phyloP scores from a whole-genome alignment of 2,888 invertebrate genomes.

The Rhagium mordax region DNA sequence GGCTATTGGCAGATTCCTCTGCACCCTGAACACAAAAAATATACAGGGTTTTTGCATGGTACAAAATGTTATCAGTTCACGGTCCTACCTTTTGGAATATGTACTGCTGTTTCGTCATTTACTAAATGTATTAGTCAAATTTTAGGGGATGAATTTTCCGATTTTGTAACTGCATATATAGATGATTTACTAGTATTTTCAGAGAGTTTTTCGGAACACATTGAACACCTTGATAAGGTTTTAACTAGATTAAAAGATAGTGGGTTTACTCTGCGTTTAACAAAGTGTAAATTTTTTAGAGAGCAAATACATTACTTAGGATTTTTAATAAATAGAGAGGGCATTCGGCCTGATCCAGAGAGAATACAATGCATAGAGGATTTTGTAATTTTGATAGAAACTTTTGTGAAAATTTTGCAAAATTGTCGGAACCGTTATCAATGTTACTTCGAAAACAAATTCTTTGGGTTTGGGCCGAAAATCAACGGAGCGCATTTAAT shows the following conservation, averaged over 20 bases:
- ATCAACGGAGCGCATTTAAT: too few species aligned
- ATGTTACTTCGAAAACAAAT: too few species aligned
- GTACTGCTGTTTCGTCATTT: conserved; percentile 15
- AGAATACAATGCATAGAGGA: background rate
- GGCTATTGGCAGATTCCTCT: conserved; percentile 25
- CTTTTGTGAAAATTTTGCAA: background rate
- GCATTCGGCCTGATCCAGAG: background rate
- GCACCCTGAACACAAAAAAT: conserved; percentile 18
- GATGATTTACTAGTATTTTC: conserved; percentile 10
- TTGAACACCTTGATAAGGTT: background rate
- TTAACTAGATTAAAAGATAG: background rate
- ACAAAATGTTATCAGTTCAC: conserved; percentile 32
- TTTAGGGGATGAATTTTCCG: background rate
- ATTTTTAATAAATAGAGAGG: background rate
- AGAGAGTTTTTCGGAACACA: conserved; percentile 20
- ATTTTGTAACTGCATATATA: background rate
- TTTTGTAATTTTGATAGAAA: background rate
- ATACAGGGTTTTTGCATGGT: conserved; percentile 41
- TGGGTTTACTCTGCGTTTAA: background rate
- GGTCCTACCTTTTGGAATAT: conserved; percentile 44
- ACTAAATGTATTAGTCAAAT: conserved; percentile 11
- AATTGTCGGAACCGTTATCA: background rate
- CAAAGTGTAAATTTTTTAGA: background rate
- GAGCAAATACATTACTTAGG: background rate
- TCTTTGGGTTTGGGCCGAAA: too few species aligned